Conservation (phyloP, 2,113 vertebrate genomes). For the Istiophorus platypterus region DNA sequence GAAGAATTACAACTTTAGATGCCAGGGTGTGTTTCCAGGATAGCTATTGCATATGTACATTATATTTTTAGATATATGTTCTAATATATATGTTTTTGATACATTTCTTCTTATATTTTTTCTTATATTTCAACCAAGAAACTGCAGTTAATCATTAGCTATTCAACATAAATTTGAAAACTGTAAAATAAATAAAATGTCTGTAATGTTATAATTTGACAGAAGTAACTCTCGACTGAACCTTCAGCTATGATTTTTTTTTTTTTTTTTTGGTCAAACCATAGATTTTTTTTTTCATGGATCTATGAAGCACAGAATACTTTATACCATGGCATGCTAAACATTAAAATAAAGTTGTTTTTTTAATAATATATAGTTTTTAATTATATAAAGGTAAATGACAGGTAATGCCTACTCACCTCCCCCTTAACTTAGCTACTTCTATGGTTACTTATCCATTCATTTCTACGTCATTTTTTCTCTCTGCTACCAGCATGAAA, state of each 20-base stretch:
- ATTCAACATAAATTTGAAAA: neutral
- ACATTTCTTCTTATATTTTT: no score
- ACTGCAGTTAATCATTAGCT: no score
- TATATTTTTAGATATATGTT: neutral
- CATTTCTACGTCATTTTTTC: neutral
- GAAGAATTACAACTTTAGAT: constrained; percentile 36
- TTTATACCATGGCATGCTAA: neutral
- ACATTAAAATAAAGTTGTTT: neutral
- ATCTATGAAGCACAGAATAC: no score
- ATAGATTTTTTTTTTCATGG: no score
- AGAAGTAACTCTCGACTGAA: no score
- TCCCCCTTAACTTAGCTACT: neutral
- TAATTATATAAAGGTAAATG: no score
- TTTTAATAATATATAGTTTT: no score
- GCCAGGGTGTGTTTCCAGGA: neutral
- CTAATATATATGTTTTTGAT: no score
- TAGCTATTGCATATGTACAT: neutral
- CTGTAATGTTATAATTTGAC: no score
- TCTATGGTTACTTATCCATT: neutral
- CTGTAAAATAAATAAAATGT: no score
- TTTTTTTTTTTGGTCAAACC: no score
- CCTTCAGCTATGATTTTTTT: no score
- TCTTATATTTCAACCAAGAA: neutral
- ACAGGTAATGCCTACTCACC: neutral
- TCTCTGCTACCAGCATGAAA: constrained; percentile 87